Evolutionary conservation across 1,140 invertebrate species (phyloP).

Genomic region (Hylyphantes graminicola): DNA sequence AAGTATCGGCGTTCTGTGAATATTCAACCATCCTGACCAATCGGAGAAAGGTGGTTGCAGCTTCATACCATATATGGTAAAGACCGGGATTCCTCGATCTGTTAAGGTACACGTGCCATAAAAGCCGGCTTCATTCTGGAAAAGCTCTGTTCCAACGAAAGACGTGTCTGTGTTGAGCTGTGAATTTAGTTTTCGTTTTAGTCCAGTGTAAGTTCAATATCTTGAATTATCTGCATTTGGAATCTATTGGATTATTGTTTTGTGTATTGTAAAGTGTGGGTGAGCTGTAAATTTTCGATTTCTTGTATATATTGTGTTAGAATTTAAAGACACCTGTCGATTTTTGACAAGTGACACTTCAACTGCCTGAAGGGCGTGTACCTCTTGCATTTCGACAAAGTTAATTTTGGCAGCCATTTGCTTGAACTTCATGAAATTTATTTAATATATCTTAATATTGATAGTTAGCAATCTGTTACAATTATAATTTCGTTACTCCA

Average conservation of each 20-base stretch:
- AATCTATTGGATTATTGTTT: constrained; percentile 25
- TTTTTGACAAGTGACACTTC: constrained; percentile 8
- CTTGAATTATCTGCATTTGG: constrained; percentile 43
- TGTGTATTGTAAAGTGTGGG: constrained; percentile 22
- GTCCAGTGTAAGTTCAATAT: constrained; percentile 35
- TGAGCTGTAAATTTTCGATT: constrained; percentile 5
- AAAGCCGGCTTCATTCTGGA: constrained; percentile 49
- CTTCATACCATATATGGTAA: constrained; percentile 57
- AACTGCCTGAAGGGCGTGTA: constrained; percentile 26
- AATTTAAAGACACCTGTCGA: background rate
- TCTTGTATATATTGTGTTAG: background rate
- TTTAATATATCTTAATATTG: no score
- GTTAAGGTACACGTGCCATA: constrained; percentile 56
- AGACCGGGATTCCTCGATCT: constrained; percentile 28
- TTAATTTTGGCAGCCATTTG: background rate
- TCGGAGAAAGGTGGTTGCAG: constrained; percentile 49
- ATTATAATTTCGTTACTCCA: no score
- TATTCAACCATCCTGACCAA: constrained; percentile 37
- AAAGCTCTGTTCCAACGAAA: constrained; percentile 24
- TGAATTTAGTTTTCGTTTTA: constrained; percentile 31
- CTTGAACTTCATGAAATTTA: background rate
- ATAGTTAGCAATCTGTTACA: no score
- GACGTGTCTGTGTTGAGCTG: constrained; percentile 2
- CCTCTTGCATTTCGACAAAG: background rate
- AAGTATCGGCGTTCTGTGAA: constrained; percentile 32